Evolutionary conservation across 35 echinoderm and acorn worm genomes (phyloP).

Genomic region (Ophiothrix spiculata): DNA sequence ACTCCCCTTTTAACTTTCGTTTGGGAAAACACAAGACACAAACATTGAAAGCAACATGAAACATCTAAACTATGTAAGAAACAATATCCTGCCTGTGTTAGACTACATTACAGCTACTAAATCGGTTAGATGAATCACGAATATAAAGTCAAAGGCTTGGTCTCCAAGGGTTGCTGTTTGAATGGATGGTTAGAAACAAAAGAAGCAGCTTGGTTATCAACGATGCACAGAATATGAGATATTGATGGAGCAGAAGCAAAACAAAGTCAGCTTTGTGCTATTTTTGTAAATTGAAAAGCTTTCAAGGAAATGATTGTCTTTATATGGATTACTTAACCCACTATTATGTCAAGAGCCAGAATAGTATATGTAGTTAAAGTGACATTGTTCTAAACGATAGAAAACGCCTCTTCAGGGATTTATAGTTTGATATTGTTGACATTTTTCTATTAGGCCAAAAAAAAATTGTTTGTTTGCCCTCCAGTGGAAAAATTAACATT

Average conservation of each 20-base stretch:
- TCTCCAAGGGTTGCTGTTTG: constrained; percentile 22
- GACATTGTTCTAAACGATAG: background rate
- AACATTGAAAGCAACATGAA: no score
- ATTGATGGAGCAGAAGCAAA: background rate
- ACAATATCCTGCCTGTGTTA: constrained; percentile 1
- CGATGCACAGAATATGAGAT: background rate
- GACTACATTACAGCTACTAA: background rate
- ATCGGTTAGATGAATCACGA: constrained; percentile 7
- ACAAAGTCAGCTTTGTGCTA: background rate
- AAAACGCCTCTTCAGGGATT: no score
- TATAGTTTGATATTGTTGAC: no score
- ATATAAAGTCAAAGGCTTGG: constrained; percentile 17
- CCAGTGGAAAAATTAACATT: no score
- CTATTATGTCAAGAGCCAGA: background rate
- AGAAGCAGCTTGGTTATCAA: background rate
- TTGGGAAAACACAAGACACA: no score
- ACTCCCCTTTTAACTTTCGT: no score
- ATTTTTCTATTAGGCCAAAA: no score
- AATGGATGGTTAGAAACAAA: background rate
- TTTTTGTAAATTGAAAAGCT: background rate
- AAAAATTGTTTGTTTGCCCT: no score
- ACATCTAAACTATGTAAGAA: no score
- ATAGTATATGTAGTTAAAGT: background rate
- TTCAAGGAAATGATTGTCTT: background rate
- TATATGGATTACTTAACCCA: background rate